phyloP scores from a whole-genome alignment of 2,113 vertebrate genomes.

The Pteruthius melanotis region DNA sequence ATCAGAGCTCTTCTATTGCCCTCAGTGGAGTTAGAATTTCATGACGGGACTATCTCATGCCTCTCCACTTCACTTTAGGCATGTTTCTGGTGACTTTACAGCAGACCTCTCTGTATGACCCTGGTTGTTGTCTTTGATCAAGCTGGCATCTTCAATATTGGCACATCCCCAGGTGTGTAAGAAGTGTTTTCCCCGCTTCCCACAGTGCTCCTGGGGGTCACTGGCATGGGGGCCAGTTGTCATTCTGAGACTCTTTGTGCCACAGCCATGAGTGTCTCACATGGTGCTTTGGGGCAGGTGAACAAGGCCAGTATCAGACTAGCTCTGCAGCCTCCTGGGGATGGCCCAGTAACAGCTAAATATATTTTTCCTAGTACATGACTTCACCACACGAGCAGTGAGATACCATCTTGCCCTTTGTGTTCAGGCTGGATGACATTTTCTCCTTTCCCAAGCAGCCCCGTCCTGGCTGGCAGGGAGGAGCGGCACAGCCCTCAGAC shows the following conservation, averaged over 20 bases:
- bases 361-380: constrained; percentile 67
- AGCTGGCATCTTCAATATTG: neutral
- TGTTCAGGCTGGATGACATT: constrained; percentile 73
- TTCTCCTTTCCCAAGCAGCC: constrained; percentile 69
- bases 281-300: neutral
- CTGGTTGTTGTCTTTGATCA: neutral
- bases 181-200: neutral
- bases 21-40: neutral
- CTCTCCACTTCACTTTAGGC: neutral
- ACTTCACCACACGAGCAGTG: constrained; percentile 56
- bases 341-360: constrained; percentile 65
- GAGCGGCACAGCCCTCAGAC: neutral
- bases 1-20: neutral
- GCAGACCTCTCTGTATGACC: neutral
- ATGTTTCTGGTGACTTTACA: neutral
- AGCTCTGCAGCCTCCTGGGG: constrained; percentile 45
- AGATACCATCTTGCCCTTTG: constrained; percentile 80
- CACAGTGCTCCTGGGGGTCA: neutral
- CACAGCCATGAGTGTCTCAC: neutral
- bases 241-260: neutral
- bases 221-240: neutral
- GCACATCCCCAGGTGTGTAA: accelerated
- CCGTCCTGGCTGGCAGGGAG: constrained; percentile 49
- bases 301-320: neutral
- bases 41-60: neutral